Evolutionary conservation across 2,888 invertebrate species (phyloP).

Genomic region (Ceriagrion tenellum): DNA sequence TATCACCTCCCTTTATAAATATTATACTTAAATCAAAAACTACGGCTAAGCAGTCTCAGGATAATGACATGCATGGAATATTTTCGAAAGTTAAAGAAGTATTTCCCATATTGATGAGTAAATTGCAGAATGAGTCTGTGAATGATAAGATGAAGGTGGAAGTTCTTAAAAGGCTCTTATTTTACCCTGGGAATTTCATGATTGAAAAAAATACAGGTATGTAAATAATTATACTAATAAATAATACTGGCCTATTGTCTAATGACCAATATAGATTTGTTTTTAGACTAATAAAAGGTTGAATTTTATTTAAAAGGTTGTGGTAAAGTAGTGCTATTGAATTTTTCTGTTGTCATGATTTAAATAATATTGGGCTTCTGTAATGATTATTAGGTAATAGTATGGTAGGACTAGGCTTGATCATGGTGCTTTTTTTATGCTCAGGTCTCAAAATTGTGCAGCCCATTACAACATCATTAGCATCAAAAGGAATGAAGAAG

Average conservation of each 20-base stretch:
- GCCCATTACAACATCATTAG: conserved; percentile 82
- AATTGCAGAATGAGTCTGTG: conserved; percentile 79
- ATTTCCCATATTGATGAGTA: conserved; percentile 77
- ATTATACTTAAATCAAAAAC: conserved; percentile 83
- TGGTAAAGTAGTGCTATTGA: no score
- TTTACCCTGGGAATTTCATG: conserved; percentile 86
- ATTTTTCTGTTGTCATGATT: no score
- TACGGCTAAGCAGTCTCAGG: conserved; percentile 81
- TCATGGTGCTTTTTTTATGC: not conserved
- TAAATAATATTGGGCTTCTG: no score
- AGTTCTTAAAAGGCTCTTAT: conserved; percentile 83
- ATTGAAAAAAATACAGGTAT: conserved; percentile 85
- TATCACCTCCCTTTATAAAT: conserved; percentile 84
- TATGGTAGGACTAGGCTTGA: no score
- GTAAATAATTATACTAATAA: not conserved
- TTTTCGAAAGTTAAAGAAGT: conserved; percentile 79
- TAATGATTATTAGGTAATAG: no score
- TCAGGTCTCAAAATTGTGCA: conserved; percentile 81
- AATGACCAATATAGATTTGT: no score
- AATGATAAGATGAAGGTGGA: conserved; percentile 80
- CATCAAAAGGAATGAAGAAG: conserved; percentile 82
- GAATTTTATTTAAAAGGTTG: no score
- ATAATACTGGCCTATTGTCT: no score
- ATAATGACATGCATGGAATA: conserved; percentile 81
- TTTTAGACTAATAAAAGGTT: no score